Evolutionary conservation across 2,113 vertebrate genomes (phyloP).

Genomic region (Cynocephalus volans): DNA sequence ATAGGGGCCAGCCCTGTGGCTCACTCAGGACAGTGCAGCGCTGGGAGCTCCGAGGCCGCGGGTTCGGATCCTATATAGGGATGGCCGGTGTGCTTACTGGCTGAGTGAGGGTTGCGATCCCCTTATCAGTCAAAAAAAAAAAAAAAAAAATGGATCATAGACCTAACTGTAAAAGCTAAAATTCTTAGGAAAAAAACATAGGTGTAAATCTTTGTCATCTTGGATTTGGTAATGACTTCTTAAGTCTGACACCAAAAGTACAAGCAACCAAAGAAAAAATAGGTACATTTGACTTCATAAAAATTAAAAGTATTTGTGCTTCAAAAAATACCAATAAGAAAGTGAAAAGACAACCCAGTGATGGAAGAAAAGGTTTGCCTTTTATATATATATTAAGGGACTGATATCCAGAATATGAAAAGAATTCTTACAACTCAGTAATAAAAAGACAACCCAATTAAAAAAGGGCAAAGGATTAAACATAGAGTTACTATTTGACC

Average conservation of each 20-base stretch:
- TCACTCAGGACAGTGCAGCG: too few relatives aligned
- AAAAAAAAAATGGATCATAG: neutral
- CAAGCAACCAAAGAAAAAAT: neutral
- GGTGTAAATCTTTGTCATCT: neutral
- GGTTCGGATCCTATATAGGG: too few relatives aligned
- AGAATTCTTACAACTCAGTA: neutral
- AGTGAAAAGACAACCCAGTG: neutral
- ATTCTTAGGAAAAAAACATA: slow-evolving; percentile 8
- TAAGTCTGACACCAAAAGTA: neutral
- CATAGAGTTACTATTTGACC: neutral
- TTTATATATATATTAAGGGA: neutral
- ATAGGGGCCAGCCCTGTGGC: neutral
- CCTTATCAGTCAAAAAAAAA: too few relatives aligned
- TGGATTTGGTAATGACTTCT: neutral
- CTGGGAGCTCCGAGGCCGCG: too few relatives aligned
- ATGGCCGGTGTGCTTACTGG: too few relatives aligned
- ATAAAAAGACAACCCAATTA: neutral
- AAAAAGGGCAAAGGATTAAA: neutral
- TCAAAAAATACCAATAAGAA: neutral
- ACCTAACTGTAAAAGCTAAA: neutral
- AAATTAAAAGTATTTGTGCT: neutral
- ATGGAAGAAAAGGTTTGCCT: neutral
- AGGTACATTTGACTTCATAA: neutral
- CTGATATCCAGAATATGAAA: neutral
- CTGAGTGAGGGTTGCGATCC: too few relatives aligned